Evolutionary conservation across 1,140 invertebrate species (phyloP), one percentile per base, ranked within the genome.

Genomic region (Diachasma alloeum): DNA sequence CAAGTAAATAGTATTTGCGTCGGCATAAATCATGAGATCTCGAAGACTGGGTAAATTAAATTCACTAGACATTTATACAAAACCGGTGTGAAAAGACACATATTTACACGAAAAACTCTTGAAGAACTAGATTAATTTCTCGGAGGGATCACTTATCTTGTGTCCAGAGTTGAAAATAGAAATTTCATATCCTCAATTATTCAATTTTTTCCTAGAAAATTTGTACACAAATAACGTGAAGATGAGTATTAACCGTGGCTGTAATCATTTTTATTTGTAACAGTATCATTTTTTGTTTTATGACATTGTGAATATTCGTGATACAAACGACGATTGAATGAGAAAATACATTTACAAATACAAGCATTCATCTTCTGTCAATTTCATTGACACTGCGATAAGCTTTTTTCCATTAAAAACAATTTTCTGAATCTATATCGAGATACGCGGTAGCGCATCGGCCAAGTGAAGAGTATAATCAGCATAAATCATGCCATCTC

Each of bases 241-340:
- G 17, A 9, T 42, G 39, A 53, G n/a, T 53, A 53, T n/a, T 53
- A 53, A 53, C 48, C 59, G 31, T 37, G 22, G 46, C 17, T 24
- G 44, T 17, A 81, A 69, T 73, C 77, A 83, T 83, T 83, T 83
- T 83, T 83, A 79, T 56, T 44, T 15, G 78, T 83, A 84, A 84
- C 82, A 83, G 75, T 83, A 83, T 26, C 68, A 44, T 80, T 83
- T 83, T 56, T 70, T 48, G n/a, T 37, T 53, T 26, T 22, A 31
- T 31, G 26, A 63, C 24, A n/a, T n/a, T n/a, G n/a, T 59, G 10
- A 59, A 59, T 19, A 22, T n/a, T 22, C n/a, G 31, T 31, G 31
- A 6, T 31, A 31, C 31, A 31, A 31, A 6, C 6, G 31, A 31
- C 6, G n/a, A 31, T 31, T 6, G 31, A 31, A 31, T 2, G 31